Conservation (phyloP, 1,140 invertebrate species). For the Psilanteris sp. region DNA sequence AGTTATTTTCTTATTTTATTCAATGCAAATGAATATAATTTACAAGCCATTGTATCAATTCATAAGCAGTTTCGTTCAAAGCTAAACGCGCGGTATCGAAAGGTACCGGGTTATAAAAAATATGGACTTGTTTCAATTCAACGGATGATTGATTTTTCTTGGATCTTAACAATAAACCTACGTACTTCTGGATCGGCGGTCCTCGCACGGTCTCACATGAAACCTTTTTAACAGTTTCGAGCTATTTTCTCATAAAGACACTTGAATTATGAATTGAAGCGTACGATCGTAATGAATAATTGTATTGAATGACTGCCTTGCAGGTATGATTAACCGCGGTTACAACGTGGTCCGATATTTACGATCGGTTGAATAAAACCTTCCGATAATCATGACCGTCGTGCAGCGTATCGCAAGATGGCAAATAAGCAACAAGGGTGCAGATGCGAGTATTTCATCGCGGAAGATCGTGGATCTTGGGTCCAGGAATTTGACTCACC, state of each 20-base stretch:
- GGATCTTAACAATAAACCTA: no score
- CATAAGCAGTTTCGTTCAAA: no score
- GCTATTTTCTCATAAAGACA: slow-evolving; percentile 1
- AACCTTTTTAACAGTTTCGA: no score
- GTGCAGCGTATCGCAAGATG: slow-evolving; percentile 55
- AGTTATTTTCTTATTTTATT: no score
- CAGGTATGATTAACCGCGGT: slow-evolving; percentile 46
- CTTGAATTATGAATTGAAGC: slow-evolving; percentile 1
- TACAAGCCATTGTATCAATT: no score
- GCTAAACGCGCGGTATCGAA: no score
- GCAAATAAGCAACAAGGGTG: slow-evolving; percentile 61
- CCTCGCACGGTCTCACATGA: no score
- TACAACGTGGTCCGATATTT: slow-evolving; percentile 44
- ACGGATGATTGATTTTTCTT: no score
- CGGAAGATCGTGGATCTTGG: slow-evolving; percentile 47
- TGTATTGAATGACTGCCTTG: slow-evolving; percentile 30
- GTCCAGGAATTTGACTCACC: slow-evolving; percentile 47
- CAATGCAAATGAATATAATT: no score
- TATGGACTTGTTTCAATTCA: no score
- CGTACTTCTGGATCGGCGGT: no score
- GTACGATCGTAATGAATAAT: slow-evolving; percentile 40
- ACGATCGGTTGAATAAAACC: slow-evolving; percentile 58
- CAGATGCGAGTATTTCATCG: slow-evolving; percentile 51
- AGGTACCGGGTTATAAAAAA: no score
- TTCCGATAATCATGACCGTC: slow-evolving; percentile 59